Base-by-base conservation (phyloP, 2,113 vertebrate genomes). In the Hippocampus guttulatus region DNA sequence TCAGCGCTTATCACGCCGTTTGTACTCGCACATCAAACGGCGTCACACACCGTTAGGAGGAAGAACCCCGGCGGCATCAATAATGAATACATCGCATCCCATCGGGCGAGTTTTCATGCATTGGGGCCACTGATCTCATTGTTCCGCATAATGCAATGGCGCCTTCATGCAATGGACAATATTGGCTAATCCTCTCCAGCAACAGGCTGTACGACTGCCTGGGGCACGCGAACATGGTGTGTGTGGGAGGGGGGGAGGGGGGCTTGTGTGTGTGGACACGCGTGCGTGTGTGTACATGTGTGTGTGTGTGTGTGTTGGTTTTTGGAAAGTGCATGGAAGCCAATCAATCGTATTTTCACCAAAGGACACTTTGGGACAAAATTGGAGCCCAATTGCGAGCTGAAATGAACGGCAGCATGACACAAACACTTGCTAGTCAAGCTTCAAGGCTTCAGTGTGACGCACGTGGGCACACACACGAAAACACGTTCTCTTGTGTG, bases 361-460 rank as follows among this genome's bases (percentile, higher is more conserved):
- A 82, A 85, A 89, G 86, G 85, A 87, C 86, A 86, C 87, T 85
- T 75, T 71, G 72, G 69, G 71, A 82, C 78, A 74, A 82, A 83
- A 87, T 81, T 82, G 83, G 76, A 85, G 72, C 69, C 81, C 63
- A 82, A 88, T 82, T 85, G 73, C 75, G 76, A 74, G 73, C 40
- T 71, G 23, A 84, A 77, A 80, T 88, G 84, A 89, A 88, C 89
- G 84, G 84, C 81, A 76, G 84, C 85, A 88, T 84, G 89, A 90
- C 89, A 90, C 80, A 84, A 85, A 87, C 81, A 85, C 78, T 88
- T 80, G 80, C 74, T 77, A 73, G 75, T 77, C 62, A 6, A 8
- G 73, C 82, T 81, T 80, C 82, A 81, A 79, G 69, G 68, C 69
- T 83, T 81, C 81, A 79, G 77, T 64, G 75, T 85, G 86, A 86